These are phyloP conservation scores for Drosophila formosana DNA, from an alignment of 2,888 invertebrate genomes.

Conservation along the genomic window DNA sequence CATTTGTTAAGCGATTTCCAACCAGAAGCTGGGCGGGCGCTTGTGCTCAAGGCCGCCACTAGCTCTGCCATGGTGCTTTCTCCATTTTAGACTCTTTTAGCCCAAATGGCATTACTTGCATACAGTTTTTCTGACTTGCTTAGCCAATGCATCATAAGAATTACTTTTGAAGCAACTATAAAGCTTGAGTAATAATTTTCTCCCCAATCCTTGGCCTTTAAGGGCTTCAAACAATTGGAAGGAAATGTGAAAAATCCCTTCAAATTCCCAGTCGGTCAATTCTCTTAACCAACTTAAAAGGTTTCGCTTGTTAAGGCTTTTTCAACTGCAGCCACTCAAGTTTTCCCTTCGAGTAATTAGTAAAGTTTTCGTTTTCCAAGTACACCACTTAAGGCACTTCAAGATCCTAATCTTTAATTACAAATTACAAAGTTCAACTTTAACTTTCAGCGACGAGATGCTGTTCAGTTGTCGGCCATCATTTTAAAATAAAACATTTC, in stretches of 20 bases:
- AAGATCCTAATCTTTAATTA: neutral
- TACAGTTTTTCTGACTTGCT: constrained; percentile 24
- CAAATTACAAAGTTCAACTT: neutral
- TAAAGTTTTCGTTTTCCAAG: constrained; percentile 47
- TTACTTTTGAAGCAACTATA: constrained; percentile 12
- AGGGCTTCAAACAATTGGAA: neutral
- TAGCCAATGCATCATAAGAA: constrained; percentile 18
- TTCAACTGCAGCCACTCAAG: neutral
- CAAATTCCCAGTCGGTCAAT: constrained; percentile 14
- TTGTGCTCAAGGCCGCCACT: constrained; percentile 35
- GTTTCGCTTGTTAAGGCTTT: neutral
- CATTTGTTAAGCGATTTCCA: constrained; percentile 68
- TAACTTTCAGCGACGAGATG: neutral
- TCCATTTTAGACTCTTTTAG: constrained; percentile 35
- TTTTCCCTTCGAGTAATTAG: constrained; percentile 39
- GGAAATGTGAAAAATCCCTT: constrained; percentile 9
- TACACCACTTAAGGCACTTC: constrained; percentile 38
- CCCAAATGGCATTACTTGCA: neutral
- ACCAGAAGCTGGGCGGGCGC: constrained; percentile 39
- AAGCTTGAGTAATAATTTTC: neutral
- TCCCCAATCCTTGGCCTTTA: neutral
- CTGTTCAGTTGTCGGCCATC: neutral
- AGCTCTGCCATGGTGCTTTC: constrained; percentile 18
- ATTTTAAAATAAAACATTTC: neutral
- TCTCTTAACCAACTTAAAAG: neutral